Conservation (phyloP, 1,140 invertebrate genomes). For the Agrilus planipennis region DNA sequence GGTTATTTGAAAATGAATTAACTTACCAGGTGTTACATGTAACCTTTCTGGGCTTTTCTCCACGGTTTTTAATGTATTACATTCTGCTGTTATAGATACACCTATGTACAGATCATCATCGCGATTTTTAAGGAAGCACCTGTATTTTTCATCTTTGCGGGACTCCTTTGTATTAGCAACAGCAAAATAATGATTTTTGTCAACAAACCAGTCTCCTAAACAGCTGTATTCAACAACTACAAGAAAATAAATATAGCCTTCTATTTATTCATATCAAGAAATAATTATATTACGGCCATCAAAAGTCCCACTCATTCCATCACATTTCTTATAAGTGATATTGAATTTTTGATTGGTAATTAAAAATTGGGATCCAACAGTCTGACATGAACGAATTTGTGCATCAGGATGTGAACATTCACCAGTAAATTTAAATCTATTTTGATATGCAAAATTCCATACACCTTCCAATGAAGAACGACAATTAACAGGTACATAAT, state of each 20-base stretch:
- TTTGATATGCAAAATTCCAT: slow-evolving; percentile 91
- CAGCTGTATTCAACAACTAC: slow-evolving; percentile 84
- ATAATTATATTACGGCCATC: slow-evolving; percentile 75
- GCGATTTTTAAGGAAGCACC: slow-evolving; percentile 87
- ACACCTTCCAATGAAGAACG: slow-evolving; percentile 86
- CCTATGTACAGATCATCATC: slow-evolving; percentile 86
- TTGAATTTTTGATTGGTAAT: slow-evolving; percentile 96
- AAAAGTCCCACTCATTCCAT: slow-evolving; percentile 72
- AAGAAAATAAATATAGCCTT: no score
- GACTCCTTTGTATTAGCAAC: slow-evolving; percentile 91
- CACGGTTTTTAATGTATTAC: slow-evolving; percentile 81
- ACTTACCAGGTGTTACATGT: slow-evolving; percentile 55
- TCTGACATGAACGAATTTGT: slow-evolving; percentile 87
- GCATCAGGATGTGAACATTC: slow-evolving; percentile 81
- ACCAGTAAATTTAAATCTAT: slow-evolving; percentile 79
- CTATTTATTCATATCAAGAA: no score
- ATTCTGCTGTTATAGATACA: slow-evolving; percentile 85
- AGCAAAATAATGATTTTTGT: slow-evolving; percentile 90
- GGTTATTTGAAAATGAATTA: background rate
- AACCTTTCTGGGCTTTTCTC: slow-evolving; percentile 88
- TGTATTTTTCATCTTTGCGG: slow-evolving; percentile 82
- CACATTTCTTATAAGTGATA: slow-evolving; percentile 84
- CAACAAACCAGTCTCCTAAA: slow-evolving; percentile 89
- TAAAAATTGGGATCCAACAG: slow-evolving; percentile 87
- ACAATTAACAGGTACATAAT: slow-evolving; percentile 84